A percentile compares a stretch with the other conserved stretches of the same genome.
Conservation (phyloP, 2,888 invertebrate genomes). For the Ryuthela nishihirai region DNA sequence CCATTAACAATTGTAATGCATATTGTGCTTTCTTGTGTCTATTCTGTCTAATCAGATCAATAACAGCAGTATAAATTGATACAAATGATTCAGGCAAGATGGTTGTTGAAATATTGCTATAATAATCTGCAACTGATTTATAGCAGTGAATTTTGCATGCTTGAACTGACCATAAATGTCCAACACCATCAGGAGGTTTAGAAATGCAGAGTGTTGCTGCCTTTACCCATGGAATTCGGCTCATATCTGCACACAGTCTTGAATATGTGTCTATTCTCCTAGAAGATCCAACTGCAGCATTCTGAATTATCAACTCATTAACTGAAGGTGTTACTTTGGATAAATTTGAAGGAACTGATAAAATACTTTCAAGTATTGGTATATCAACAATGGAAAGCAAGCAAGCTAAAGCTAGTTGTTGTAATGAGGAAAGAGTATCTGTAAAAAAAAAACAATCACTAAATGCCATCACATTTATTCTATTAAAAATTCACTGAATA, state of each 20-base stretch:
- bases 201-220: slow-evolving; percentile 23
- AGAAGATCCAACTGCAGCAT: slow-evolving; percentile 17
- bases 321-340: slow-evolving; percentile 18
- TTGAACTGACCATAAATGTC: slow-evolving; percentile 32
- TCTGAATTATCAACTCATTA: slow-evolving; percentile 20
- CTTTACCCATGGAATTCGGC: slow-evolving; percentile 25
- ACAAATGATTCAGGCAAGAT: slow-evolving; percentile 31
- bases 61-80: slow-evolving; percentile 22
- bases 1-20: slow-evolving; percentile 23
- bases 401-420: slow-evolving; percentile 22
- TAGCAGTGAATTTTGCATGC: slow-evolving; percentile 36
- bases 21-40: slow-evolving; percentile 11
- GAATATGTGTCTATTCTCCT: slow-evolving; percentile 9
- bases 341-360: slow-evolving; percentile 19
- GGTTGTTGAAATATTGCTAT: slow-evolving; percentile 16
- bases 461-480: too few relatives aligned
- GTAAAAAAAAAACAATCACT: background rate
- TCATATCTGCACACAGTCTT: slow-evolving; percentile 17
- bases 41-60: slow-evolving; percentile 16
- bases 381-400: slow-evolving; percentile 28
- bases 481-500: too few relatives aligned
- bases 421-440: background rate
- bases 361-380: slow-evolving; percentile 28
- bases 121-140: slow-evolving; percentile 22
- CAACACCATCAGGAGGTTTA: slow-evolving; percentile 21